Base-by-base conservation (phyloP, 92 coral and sea anemone species). In the Bergia puertoricense region DNA sequence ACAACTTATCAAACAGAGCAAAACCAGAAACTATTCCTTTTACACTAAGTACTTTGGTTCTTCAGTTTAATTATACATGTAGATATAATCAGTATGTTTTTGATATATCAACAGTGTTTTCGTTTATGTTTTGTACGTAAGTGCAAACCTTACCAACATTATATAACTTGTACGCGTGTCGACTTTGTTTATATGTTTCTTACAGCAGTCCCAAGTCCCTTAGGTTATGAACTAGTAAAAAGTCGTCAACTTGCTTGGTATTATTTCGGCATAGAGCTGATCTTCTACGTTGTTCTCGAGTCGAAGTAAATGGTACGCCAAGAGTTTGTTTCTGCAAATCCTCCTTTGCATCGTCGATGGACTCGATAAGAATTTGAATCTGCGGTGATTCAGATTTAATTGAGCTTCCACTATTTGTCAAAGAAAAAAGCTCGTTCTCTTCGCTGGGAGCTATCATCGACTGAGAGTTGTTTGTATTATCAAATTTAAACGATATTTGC, bases 171-270 rank as follows among this genome's bases (percentile, higher is more conserved):
- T 54, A 54, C 30, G 23, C 69, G 8, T 6, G 8, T 62, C 69
- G 30, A 16, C 30, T 62, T 62, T 16, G 69, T 62, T 20, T 18
- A 62, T 72, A 86, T 51, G 56, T 87, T 39, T 18, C 39, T 92
- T 65, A 95, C 7, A 95, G 86, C 69, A 95, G 90, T 30, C 98
- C 98, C 74, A 95, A 90, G 82, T 95, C 98, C 8, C 92, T 91
- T 0, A 95, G 85, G 85, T 95, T 95, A 85, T 95, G 98, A 4
- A 95, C 98, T 14, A 95, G 81, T 22, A 95, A 91, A 88, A 95
- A 95, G 69, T 95, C 98, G 50, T 95, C 98, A 5, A 95, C 98
- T 84, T 95, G 98, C 81, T 95, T 95, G 65, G 98, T 93, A 74
- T 95, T 95, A 71, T 89, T 94, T 81, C 98, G 85, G 65, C 98